Evolutionary conservation across 2,888 invertebrate species (phyloP), one percentile per base, ranked within the genome.

Genomic region (Ceramica pisi): DNA sequence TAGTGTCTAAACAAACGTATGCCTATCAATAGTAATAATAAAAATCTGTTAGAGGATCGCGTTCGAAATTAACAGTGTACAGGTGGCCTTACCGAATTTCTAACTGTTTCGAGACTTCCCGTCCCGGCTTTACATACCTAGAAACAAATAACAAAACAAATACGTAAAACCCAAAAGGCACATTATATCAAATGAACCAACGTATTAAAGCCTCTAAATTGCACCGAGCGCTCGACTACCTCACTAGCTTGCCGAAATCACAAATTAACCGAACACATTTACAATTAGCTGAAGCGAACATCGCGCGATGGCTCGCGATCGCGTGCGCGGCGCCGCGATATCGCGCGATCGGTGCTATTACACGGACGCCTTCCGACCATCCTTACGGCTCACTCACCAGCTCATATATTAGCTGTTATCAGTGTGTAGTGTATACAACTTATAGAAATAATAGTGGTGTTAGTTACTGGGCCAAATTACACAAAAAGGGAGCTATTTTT

Each of bases 381-480:
- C 70, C 82, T 74, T 79, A 87, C 89, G 81, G 83, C 89, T 89
- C 90, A 89, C 90, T 90, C 90, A 83, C 81, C 85, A 83, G 70
- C 85, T 71, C 75, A 78, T 81, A 81, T 65, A 81, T 83, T 70
- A 71, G n/a, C 38, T 67, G 63, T 67, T 83, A 84, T 84, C 75
- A 59, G 50, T 70, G 65, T 81, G 60, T 66, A 53, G 50, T 59
- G 38, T 44, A 61, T 14, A 61, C 53, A 72, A 78, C 50, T 75
- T 71, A 78, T 80, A 69, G 26, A 65, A 74, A 72, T 60, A 61
- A 56, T 46, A 26, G 8, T 35, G 21, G 38, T 31, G 46, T 31
- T 26, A 7, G 16, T 46, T 44, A 35, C 12, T 35, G 19, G 14
- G 8, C 38, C 8, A 21, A 38, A 57, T 10, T 4, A 14, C 14